Conservation (phyloP, 2,113 vertebrate genomes). For the Hemiprocne comata region DNA sequence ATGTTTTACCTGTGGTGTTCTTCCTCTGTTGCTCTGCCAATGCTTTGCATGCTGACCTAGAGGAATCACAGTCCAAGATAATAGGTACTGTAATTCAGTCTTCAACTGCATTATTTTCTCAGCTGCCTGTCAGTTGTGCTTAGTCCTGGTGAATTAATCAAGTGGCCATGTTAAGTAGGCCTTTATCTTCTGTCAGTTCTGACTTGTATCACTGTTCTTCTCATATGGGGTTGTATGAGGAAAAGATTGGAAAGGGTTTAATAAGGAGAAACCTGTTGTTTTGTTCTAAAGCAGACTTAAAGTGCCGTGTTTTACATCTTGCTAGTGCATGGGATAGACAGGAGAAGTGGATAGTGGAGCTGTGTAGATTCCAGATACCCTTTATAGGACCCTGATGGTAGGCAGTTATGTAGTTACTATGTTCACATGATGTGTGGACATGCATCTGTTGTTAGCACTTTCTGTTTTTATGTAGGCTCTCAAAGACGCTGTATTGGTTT, state of each 20-base stretch:
- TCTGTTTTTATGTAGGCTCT: background rate
- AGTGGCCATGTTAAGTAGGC: background rate
- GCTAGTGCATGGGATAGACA: background rate
- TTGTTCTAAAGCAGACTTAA: background rate
- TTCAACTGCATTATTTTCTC: background rate
- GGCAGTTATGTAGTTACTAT: background rate
- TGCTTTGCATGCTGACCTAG: background rate
- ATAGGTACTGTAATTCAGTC: constrained; percentile 13
- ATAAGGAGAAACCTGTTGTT: background rate
- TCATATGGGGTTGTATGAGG: background rate
- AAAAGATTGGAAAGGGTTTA: background rate
- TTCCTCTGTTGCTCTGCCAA: background rate
- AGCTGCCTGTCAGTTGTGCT: background rate
- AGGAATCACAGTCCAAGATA: background rate
- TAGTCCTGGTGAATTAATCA: background rate
- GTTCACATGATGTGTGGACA: background rate
- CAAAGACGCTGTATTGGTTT: background rate
- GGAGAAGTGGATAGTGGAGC: background rate
- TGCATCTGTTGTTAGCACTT: background rate
- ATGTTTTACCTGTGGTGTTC: background rate
- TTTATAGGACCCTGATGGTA: background rate
- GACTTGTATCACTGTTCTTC: background rate
- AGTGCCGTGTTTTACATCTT: background rate
- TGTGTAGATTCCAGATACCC: background rate
- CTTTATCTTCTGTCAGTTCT: background rate